A percentile compares a stretch with the other conserved stretches of the same genome.
Conservation (phyloP, 2,113 vertebrate genomes). For the Notarius quadriscutis region DNA sequence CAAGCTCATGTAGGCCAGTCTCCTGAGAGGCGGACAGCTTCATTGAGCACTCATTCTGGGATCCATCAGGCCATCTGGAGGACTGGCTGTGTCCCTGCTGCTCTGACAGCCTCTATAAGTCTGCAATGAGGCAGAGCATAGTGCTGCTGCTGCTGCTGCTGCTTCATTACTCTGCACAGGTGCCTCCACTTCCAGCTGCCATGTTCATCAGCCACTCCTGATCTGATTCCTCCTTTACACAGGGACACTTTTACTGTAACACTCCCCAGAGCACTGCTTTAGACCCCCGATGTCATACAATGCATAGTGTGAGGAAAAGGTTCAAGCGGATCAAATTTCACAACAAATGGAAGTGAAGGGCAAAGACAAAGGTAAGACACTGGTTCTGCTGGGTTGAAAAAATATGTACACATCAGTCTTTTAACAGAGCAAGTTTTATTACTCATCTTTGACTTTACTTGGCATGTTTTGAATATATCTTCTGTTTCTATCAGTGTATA, state of each 20-base stretch:
- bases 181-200: constrained; percentile 59
- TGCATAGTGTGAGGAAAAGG: constrained; percentile 41
- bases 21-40: constrained; percentile 52
- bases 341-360: constrained; percentile 53
- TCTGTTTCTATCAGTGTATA: background rate
- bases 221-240: constrained; percentile 51
- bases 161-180: constrained; percentile 71
- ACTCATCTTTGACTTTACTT: constrained; percentile 16
- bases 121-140: constrained; percentile 52
- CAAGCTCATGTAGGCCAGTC: constrained; percentile 47
- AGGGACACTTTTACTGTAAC: constrained; percentile 59
- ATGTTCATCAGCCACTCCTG: constrained; percentile 50
- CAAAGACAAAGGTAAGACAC: constrained; percentile 48
- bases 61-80: constrained; percentile 62
- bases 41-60: constrained; percentile 64
- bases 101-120: constrained; percentile 73
- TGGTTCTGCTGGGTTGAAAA: constrained; percentile 8
- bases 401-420: constrained; percentile 34
- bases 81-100: constrained; percentile 60
- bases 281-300: constrained; percentile 61
- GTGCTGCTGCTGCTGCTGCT: constrained; percentile 52
- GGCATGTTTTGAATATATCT: constrained; percentile 16
- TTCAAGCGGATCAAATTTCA: constrained; percentile 57
- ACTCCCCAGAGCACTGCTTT: constrained; percentile 60
- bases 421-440: constrained; percentile 15